Conservation (phyloP, 2,113 vertebrate genomes). For the Phodopus roborovskii region DNA sequence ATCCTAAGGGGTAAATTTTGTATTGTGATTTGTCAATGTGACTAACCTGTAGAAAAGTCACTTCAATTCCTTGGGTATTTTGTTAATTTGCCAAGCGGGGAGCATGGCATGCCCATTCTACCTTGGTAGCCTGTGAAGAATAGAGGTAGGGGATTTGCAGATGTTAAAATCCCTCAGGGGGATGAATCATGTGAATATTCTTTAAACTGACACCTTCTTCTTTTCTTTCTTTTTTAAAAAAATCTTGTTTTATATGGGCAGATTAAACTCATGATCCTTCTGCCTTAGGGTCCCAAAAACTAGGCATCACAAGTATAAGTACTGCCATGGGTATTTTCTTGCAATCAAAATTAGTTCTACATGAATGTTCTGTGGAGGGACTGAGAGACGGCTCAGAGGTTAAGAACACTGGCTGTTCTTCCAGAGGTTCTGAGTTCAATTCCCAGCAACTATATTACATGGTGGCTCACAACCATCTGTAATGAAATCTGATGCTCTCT, state of each 20-base stretch:
- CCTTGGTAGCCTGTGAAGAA: neutral
- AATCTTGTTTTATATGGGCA: neutral
- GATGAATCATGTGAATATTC: neutral
- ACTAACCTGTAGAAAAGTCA: neutral
- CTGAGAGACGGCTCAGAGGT: too few species aligned
- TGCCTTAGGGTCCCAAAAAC: neutral
- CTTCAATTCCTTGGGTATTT: neutral
- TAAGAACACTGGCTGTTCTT: too few species aligned
- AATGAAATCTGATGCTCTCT: too few species aligned
- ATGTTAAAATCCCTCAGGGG: neutral
- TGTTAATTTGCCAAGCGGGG: neutral
- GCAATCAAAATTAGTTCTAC: neutral
- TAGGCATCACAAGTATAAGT: too few species aligned
- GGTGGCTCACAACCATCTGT: too few species aligned
- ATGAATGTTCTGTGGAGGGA: neutral
- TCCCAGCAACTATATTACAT: too few species aligned
- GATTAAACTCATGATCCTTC: neutral
- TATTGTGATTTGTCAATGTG: neutral
- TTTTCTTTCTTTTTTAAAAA: neutral
- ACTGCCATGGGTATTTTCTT: conserved; percentile 16
- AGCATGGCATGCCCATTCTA: neutral
- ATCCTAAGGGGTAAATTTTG: neutral
- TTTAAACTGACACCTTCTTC: neutral
- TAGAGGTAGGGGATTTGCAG: neutral
- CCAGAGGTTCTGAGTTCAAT: too few species aligned